phyloP scores from a whole-genome alignment of 2,113 vertebrate genomes.

The Physeter macrocephalus region DNA sequence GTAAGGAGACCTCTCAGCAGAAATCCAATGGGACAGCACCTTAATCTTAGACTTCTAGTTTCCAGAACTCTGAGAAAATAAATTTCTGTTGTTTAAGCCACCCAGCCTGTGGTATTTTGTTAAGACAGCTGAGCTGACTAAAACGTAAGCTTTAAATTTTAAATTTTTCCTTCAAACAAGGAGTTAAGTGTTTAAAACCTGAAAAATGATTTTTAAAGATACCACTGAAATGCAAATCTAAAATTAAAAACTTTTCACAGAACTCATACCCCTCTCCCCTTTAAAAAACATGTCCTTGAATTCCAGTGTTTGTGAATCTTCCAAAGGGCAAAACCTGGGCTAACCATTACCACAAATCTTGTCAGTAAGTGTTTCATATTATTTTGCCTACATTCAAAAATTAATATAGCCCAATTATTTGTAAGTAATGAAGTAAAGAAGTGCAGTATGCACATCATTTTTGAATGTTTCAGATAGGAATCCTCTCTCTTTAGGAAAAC shows the following conservation, averaged over 20 bases:
- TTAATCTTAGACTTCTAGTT: neutral
- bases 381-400: neutral
- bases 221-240: neutral
- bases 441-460: neutral
- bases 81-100: neutral
- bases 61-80: neutral
- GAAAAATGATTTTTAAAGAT: slow-evolving; percentile 24
- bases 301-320: neutral
- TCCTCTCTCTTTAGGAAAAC: neutral
- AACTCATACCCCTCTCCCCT: neutral
- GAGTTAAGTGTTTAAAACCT: neutral
- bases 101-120: neutral
- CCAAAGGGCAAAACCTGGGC: neutral
- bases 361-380: neutral
- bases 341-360: neutral
- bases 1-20: neutral
- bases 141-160: neutral
- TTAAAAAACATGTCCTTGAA: neutral
- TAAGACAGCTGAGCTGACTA: neutral
- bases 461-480: neutral
- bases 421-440: neutral
- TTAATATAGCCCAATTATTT: neutral
- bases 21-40: neutral
- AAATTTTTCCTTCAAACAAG: neutral
- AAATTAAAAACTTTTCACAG: neutral